phyloP scores from a whole-genome alignment of 2,797 vertebrate species.

The Carcharodon carcharias region DNA sequence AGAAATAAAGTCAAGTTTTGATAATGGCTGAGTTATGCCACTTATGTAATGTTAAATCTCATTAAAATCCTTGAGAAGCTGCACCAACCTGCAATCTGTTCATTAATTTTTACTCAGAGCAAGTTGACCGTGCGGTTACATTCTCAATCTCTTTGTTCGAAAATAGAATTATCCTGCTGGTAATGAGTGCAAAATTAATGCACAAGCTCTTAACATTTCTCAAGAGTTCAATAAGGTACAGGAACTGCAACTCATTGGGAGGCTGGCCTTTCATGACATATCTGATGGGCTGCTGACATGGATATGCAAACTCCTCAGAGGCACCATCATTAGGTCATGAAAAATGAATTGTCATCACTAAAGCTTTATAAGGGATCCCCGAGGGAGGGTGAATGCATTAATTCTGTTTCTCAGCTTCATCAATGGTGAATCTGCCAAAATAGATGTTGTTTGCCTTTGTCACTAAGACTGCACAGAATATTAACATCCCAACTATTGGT shows the following conservation, averaged over 20 bases:
- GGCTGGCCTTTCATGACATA: neutral
- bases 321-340: neutral
- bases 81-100: neutral
- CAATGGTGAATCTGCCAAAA: neutral
- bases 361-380: neutral
- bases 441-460: neutral
- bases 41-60: neutral
- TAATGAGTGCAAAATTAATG: neutral
- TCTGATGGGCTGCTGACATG: neutral
- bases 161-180: neutral
- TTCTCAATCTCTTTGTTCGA: neutral
- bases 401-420: neutral
- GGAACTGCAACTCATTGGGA: neutral
- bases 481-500: neutral
- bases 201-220: neutral
- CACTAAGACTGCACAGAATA: neutral
- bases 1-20: neutral
- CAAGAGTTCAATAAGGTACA: neutral
- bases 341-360: neutral
- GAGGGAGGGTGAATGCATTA: neutral
- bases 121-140: no score
- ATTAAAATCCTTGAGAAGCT: neutral
- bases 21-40: neutral
- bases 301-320: neutral
- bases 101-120: neutral